Evolutionary conservation across 2,888 invertebrate species (phyloP).

Genomic region (Lasioglossum vierecki): DNA sequence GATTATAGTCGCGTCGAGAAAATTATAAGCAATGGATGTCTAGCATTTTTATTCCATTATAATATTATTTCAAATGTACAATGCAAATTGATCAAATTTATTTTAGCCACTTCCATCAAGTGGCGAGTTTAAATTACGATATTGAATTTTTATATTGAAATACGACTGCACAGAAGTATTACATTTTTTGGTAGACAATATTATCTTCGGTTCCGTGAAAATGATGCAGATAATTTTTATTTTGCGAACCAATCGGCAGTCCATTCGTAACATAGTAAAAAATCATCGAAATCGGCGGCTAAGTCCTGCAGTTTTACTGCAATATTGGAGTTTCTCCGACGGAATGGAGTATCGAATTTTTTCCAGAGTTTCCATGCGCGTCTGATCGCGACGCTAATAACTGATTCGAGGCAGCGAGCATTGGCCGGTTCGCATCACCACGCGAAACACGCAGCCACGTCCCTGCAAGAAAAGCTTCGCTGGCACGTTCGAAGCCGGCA

Average conservation of each 20-base stretch:
- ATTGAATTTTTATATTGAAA: not conserved
- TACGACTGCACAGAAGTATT: not conserved
- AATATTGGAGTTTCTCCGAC: not conserved
- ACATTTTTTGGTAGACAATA: too few relatives aligned
- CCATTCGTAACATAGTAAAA: not conserved
- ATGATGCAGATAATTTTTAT: too few relatives aligned
- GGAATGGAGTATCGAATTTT: not conserved
- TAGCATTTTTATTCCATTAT: not conserved
- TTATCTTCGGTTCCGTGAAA: too few relatives aligned
- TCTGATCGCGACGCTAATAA: conserved; percentile 41
- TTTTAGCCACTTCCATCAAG: too few relatives aligned
- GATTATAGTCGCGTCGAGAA: too few relatives aligned
- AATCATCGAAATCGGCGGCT: too few relatives aligned
- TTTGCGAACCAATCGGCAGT: not conserved
- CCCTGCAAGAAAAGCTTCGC: conserved; percentile 53
- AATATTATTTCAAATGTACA: not conserved
- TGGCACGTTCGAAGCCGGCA: conserved; percentile 68
- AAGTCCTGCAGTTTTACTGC: not conserved
- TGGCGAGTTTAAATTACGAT: too few relatives aligned
- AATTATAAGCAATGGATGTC: not conserved
- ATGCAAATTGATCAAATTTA: too few relatives aligned
- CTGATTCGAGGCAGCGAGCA: conserved; percentile 32
- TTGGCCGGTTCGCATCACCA: conserved; percentile 29
- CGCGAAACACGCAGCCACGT: conserved; percentile 34
- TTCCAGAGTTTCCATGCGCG: not conserved